Evolutionary conservation across 2,113 vertebrate genomes (phyloP), one percentile per base, ranked within the genome.

Genomic region (Bombycilla garrulus): DNA sequence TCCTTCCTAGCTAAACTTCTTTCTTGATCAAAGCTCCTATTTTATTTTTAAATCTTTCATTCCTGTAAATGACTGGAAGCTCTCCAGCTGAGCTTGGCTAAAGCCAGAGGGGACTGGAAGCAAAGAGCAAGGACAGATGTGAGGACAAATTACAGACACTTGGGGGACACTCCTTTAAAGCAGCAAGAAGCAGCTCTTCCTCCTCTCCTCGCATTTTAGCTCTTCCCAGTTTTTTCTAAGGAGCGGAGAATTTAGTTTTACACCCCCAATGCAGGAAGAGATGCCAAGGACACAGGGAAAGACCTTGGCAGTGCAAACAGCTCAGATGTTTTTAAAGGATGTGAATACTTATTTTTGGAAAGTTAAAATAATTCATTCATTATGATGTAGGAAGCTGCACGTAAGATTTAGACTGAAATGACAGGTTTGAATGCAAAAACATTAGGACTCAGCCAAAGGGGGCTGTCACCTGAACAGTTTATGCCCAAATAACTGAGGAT

Each of bases 11-110:
- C 50, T 65, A 62, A 93, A 80, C 53, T 73, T 78, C 58, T 80
- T 88, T 60, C 65, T 77, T 89, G 87, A 96, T 92, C 87, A 96
- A 91, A 95, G 90, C 54, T 77, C 18, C 74, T 50, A 25, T 70
- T 96, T 95, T 96, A 82, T 95, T 96, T 97, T 93, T 87, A 90
- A 95, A 91, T 54, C 80, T 87, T 82, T 96, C 10, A 78, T 96
- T 97, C 94, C 94, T 88, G 93, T 95, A 95, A 97, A 82, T 77
- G 78, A 47, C 29, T 95, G 95, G 94, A 92, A 90, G 26, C 15
- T 88, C 18, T 94, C 95, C 94, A 96, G 62, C 16, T 76, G 45
- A 90, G 47, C 50, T 91, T 40, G 57, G 78, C 66, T 73, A 44
- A 92, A 92, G 78, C 78, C 92, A 85, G 78, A 85, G 62, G 54